These are phyloP conservation scores for Platichthys flesus DNA, from an alignment of 2,113 vertebrate genomes.

Conservation along the genomic window DNA sequence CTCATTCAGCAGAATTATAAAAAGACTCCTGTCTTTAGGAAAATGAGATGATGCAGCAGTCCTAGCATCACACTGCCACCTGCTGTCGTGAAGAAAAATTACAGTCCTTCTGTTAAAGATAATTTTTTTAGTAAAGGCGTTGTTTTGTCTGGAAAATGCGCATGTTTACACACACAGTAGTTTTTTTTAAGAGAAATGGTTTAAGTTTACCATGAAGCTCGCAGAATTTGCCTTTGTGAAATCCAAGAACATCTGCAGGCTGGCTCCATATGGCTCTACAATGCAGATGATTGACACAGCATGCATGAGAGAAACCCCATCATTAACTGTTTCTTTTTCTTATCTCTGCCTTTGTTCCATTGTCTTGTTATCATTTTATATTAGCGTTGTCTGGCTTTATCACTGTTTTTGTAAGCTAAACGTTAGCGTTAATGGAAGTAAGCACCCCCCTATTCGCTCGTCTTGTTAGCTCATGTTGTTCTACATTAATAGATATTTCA, in stretches of 20 bases:
- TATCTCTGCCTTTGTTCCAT: no score
- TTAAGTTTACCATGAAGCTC: constrained; percentile 46
- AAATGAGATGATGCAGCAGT: constrained; percentile 71
- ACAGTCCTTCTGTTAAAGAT: constrained; percentile 76
- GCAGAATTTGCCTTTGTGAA: constrained; percentile 30
- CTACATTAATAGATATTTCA: no score
- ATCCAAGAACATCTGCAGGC: constrained; percentile 34
- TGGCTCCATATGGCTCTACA: constrained; percentile 1
- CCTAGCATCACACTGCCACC: constrained; percentile 70
- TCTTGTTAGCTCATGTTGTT: no score
- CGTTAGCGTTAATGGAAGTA: no score
- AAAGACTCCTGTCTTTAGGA: constrained; percentile 67
- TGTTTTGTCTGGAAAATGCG: no score
- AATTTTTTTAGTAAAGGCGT: constrained; percentile 3
- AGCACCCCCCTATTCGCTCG: no score
- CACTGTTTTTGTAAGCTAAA: no score
- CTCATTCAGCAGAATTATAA: constrained; percentile 73
- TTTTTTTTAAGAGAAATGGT: constrained; percentile 36
- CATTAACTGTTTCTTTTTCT: neutral
- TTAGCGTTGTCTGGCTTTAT: no score
- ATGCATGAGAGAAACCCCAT: constrained; percentile 26
- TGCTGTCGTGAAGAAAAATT: constrained; percentile 74
- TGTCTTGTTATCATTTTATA: no score
- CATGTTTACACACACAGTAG: neutral
- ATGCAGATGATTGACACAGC: constrained; percentile 43